These are phyloP conservation scores for Percopsis omiscomaycus DNA, from an alignment of 2,797 vertebrate genomes.

Conservation along the genomic window DNA sequence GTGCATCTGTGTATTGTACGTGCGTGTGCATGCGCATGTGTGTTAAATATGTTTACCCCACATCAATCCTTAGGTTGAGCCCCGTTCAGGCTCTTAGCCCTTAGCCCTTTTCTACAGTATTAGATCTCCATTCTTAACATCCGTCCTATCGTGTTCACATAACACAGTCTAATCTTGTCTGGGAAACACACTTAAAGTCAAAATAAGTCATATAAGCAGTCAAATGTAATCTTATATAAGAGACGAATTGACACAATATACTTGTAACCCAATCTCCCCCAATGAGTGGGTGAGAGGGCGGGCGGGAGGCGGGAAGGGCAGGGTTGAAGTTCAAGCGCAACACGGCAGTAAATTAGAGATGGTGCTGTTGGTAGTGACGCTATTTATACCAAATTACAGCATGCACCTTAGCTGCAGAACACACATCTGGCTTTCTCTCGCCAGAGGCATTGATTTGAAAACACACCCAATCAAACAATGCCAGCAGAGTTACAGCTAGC, in stretches of 20 bases:
- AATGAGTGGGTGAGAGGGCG: constrained; percentile 16
- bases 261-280: constrained; percentile 46
- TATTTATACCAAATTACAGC: constrained; percentile 73
- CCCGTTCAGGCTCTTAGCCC: background rate
- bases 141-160: too few relatives aligned
- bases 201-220: constrained; percentile 12
- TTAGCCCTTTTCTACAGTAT: constrained; percentile 2
- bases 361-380: constrained; percentile 50
- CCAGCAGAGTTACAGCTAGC: constrained; percentile 51
- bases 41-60: constrained; percentile 4
- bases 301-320: constrained; percentile 15
- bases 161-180: constrained; percentile 2
- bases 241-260: constrained; percentile 14
- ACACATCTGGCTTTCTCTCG: constrained; percentile 39
- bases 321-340: constrained; percentile 63
- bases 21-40: background rate
- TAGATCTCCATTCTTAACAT: background rate
- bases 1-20: constrained; percentile 32
- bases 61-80: constrained; percentile 12
- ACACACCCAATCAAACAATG: constrained; percentile 61
- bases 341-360: constrained; percentile 47
- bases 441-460: constrained; percentile 64
- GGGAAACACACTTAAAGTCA: constrained; percentile 7
- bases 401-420: constrained; percentile 42
- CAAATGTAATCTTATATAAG: constrained; percentile 13